Evolutionary conservation across 2,888 invertebrate genomes (phyloP).

Genomic region (Drosophila siamana): DNA sequence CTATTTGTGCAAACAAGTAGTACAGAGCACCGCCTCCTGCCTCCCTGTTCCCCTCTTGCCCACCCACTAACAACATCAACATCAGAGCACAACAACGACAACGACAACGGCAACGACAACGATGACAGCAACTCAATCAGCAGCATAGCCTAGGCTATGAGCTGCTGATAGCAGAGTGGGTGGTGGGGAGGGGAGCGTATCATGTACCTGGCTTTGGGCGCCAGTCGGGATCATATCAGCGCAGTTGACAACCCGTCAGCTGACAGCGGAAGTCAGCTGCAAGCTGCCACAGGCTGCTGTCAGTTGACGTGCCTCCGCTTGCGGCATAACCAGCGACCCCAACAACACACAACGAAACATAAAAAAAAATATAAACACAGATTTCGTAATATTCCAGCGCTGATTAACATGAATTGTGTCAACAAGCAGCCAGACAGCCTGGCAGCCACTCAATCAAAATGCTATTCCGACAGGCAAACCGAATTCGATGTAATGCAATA

Average conservation of each 20-base stretch:
- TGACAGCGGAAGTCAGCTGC: slow-evolving; percentile 35
- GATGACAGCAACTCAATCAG: slow-evolving; percentile 57
- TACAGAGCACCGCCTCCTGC: slow-evolving; percentile 11
- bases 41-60: not conserved
- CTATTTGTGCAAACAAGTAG: slow-evolving; percentile 73
- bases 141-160: slow-evolving; percentile 18
- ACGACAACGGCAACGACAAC: slow-evolving; percentile 33
- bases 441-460: slow-evolving; percentile 21
- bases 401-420: slow-evolving; percentile 24
- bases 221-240: slow-evolving; percentile 24
- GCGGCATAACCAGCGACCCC: slow-evolving; percentile 11
- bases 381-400: slow-evolving; percentile 3
- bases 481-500: slow-evolving; percentile 4
- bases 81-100: slow-evolving; percentile 19
- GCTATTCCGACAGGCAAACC: slow-evolving; percentile 2
- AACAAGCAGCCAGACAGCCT: slow-evolving; percentile 7
- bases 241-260: slow-evolving; percentile 33
- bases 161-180: slow-evolving; percentile 3
- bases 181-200: not conserved
- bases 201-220: not conserved
- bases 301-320: slow-evolving; percentile 26
- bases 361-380: not conserved
- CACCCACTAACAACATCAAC: slow-evolving; percentile 1
- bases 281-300: slow-evolving; percentile 12
- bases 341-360: not conserved